Evolutionary conservation across 2,888 invertebrate species (phyloP).

Genomic region (Chorisops tibialis): DNA sequence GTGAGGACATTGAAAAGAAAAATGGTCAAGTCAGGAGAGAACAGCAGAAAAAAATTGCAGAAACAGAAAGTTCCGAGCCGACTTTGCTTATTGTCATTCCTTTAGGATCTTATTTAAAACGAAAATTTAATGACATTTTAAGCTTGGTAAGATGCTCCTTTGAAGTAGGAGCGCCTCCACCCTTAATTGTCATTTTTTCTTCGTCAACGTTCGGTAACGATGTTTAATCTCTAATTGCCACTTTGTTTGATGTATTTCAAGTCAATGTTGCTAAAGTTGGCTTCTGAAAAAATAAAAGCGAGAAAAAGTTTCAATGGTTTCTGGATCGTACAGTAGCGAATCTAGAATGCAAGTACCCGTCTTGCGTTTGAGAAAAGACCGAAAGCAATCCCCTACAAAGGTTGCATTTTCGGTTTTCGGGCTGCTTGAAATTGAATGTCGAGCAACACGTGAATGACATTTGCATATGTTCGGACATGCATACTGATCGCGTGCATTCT

Average conservation of each 20-base stretch:
- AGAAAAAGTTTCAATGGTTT: too few relatives aligned
- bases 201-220: neutral
- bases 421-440: too few relatives aligned
- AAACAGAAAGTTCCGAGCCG: slow-evolving; percentile 16
- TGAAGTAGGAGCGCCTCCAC: slow-evolving; percentile 15
- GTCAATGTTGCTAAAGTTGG: neutral
- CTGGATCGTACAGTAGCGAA: too few relatives aligned
- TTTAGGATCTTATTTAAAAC: slow-evolving; percentile 23
- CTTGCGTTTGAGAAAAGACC: too few relatives aligned
- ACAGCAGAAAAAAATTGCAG: slow-evolving; percentile 16
- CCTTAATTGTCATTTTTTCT: slow-evolving; percentile 23
- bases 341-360: too few relatives aligned
- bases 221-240: slow-evolving; percentile 22
- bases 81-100: slow-evolving; percentile 26
- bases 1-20: slow-evolving; percentile 28
- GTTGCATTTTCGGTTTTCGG: too few relatives aligned
- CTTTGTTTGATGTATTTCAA: slow-evolving; percentile 17
- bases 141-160: slow-evolving; percentile 12
- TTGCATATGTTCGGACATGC: slow-evolving; percentile 17
- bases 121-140: slow-evolving; percentile 26
- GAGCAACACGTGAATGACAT: neutral
- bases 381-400: too few relatives aligned
- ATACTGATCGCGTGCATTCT: slow-evolving; percentile 21
- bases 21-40: slow-evolving; percentile 22
- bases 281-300: too few relatives aligned